These are phyloP conservation scores for Chrysopilus asiliformis DNA, from an alignment of 2,888 invertebrate genomes.

Conservation along the genomic window DNA sequence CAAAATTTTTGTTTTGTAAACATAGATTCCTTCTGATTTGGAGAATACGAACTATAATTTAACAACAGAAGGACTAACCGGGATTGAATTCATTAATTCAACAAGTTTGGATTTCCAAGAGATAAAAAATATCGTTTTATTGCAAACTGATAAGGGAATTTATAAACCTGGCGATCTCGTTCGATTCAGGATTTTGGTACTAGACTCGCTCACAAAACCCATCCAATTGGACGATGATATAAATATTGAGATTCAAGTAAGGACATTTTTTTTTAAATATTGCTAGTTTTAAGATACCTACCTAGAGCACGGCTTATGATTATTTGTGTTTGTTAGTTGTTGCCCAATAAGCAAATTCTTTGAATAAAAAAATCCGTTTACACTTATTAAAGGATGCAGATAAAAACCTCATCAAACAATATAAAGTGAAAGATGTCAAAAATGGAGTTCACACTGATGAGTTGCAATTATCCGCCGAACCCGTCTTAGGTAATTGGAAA, in stretches of 20 bases:
- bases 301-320: too few species aligned
- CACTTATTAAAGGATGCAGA: constrained; percentile 45
- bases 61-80: constrained; percentile 53
- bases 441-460: constrained; percentile 66
- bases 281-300: too few species aligned
- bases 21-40: too few species aligned
- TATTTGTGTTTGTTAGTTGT: too few species aligned
- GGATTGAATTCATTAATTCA: constrained; percentile 59
- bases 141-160: constrained; percentile 85
- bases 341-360: too few species aligned
- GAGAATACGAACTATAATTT: too few species aligned
- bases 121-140: constrained; percentile 70
- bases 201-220: constrained; percentile 61
- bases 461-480: constrained; percentile 62
- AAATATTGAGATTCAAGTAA: constrained; percentile 21
- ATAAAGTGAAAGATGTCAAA: constrained; percentile 50
- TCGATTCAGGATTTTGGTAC: constrained; percentile 54
- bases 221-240: constrained; percentile 25
- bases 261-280: too few species aligned
- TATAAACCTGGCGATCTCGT: constrained; percentile 79
- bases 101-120: constrained; percentile 57
- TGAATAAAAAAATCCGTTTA: too few species aligned
- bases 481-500: constrained; percentile 79
- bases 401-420: constrained; percentile 71
- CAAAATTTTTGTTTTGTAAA: too few species aligned